Base-by-base conservation (phyloP, 2,797 vertebrate species). In the Labroides dimidiatus region DNA sequence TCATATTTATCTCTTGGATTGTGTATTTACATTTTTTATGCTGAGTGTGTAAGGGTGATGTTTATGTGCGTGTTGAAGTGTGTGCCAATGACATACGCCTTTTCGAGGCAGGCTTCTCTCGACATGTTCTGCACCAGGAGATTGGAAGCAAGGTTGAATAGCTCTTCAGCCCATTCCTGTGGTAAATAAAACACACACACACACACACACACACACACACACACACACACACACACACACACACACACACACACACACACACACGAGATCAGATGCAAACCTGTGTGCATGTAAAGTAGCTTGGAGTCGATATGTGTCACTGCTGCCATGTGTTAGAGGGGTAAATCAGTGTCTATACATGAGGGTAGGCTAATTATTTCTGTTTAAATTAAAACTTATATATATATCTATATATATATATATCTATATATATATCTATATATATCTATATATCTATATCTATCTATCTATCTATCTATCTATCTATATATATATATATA, bases 101-200 rank as follows among this genome's bases (percentile, higher is more conserved):
- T 99, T 87, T 99, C 96, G 76, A 99, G 94, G 92, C 96, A 97
- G 4, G 95, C 94, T 0, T 99, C 96, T 83, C 96, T 96, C 54
- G 97, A 97, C 96, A 97, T 96, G 89, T 99, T 99, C 91, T 99
- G 98, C 10, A 96, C 96, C 92, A 99, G 73, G 50, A 99, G 81
- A 86, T 99, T 99, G 48, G 98, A 97, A 23, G 96, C 96, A 93
- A 99, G 89, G 84, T 89, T 96, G 92, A 99, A 99, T 84, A 99
- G 94, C 85, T 98, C 96, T 66, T 96, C 96, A 30, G 97, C 95
- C 98, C 98, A 99, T 91, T 98, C 96, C 98, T 99, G 85, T 12
- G 90, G 57, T 81, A 82, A 93, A 60, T 78, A 78, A 88, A 84
- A 75, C 20, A 75, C 37, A 63, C 11, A 52, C 41, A 75, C 30